phyloP scores from a whole-genome alignment of 2,888 invertebrate species.

The Synanthedon myopaeformis region DNA sequence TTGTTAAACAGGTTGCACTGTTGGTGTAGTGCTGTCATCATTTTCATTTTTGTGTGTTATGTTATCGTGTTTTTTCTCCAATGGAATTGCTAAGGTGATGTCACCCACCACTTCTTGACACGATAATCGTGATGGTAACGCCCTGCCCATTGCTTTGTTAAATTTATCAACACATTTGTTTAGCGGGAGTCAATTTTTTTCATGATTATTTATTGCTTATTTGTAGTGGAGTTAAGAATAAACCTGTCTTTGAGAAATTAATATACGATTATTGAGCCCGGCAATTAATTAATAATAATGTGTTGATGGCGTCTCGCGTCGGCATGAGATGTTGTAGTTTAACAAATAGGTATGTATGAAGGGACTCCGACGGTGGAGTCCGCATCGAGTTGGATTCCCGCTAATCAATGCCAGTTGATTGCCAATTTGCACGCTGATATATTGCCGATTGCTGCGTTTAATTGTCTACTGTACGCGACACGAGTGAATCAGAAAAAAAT shows the following conservation, averaged over 20 bases:
- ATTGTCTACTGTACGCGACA: slow-evolving; percentile 17
- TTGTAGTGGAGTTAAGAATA: slow-evolving; percentile 41
- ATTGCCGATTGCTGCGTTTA: slow-evolving; percentile 36
- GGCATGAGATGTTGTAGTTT: slow-evolving; percentile 9
- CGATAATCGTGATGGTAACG: slow-evolving; percentile 54
- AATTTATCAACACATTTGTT: slow-evolving; percentile 52
- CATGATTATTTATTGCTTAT: slow-evolving; percentile 35
- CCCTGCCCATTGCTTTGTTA: slow-evolving; percentile 38
- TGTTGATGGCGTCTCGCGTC: slow-evolving; percentile 24
- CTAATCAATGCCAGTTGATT: slow-evolving; percentile 50
- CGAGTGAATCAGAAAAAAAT: background rate
- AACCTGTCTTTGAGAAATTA: slow-evolving; percentile 41
- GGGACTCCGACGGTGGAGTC: slow-evolving; percentile 18
- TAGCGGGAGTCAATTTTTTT: slow-evolving; percentile 36
- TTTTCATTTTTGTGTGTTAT: slow-evolving; percentile 36
- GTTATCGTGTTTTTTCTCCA: slow-evolving; percentile 43
- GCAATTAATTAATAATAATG: slow-evolving; percentile 37
- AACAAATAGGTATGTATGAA: slow-evolving; percentile 10
- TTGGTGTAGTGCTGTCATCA: slow-evolving; percentile 49
- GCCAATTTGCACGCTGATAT: slow-evolving; percentile 50
- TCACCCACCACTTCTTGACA: slow-evolving; percentile 51
- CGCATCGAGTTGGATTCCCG: slow-evolving; percentile 15
- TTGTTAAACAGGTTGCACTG: slow-evolving; percentile 42
- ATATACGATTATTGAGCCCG: slow-evolving; percentile 51
- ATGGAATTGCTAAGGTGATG: slow-evolving; percentile 48